These are phyloP conservation scores for Drosophila virilis DNA, from an alignment of 1,140 invertebrate species.

Conservation along the genomic window DNA sequence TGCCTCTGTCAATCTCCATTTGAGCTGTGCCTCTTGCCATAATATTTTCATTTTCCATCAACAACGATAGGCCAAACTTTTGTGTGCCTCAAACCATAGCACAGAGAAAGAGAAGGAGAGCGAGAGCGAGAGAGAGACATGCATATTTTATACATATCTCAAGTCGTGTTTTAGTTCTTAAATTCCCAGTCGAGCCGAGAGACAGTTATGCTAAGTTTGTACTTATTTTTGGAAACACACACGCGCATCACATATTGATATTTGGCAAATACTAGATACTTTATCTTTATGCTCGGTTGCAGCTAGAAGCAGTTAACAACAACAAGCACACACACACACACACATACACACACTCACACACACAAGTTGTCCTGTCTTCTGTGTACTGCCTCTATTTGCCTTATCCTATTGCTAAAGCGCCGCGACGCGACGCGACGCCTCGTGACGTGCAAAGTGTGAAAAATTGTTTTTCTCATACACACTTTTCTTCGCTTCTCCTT, in stretches of 20 bases:
- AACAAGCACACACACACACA: constrained; percentile 5
- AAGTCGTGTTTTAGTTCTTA: constrained; percentile 11
- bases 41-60: constrained; percentile 21
- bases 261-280: constrained; percentile 45
- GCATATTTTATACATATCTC: constrained; percentile 6
- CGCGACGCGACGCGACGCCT: constrained; percentile 9
- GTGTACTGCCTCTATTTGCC: constrained; percentile 43
- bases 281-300: constrained; percentile 52
- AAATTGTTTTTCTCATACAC: constrained; percentile 53
- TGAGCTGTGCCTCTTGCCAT: constrained; percentile 11
- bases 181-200: not conserved
- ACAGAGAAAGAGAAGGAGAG: not conserved
- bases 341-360: constrained; percentile 7
- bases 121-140: not conserved
- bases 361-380: not conserved
- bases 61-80: not conserved
- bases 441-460: constrained; percentile 65
- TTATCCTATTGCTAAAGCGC: constrained; percentile 37
- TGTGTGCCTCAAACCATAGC: too few relatives aligned
- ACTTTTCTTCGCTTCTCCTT: constrained; percentile 3
- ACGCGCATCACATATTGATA: constrained; percentile 32
- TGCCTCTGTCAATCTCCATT: constrained; percentile 24
- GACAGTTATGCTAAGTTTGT: constrained; percentile 13
- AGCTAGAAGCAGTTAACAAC: constrained; percentile 27
- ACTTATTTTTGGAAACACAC: constrained; percentile 1